Evolutionary conservation across 2,888 invertebrate genomes (phyloP), one percentile per base, ranked within the genome.

Genomic region (Chaetogeoica ovagalla): DNA sequence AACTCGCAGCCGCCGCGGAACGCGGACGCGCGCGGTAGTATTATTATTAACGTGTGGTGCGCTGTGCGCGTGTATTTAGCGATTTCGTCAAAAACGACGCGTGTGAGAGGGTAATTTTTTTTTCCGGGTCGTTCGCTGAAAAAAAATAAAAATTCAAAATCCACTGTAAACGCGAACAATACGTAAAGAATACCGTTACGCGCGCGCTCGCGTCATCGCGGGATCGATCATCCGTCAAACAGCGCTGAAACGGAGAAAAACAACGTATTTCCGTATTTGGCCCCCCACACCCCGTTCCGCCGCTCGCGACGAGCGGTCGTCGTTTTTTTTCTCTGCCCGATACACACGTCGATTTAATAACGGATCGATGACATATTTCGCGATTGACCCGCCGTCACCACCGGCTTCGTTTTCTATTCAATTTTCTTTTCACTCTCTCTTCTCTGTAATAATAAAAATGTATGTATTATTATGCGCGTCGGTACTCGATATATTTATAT

Each of bases 221-320:
- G 55, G 74, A 75, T 75, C 74, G 17, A 66, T 75, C 74, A 75
- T 55, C 55, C 57, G 66, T 75, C 65, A 75, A 37, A 66, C 37
- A 17, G 65, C 19, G 30, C 30, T 30, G 30, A 4, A 2, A 30
- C 30, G 30, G 57, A 15, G 9, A 19, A 60, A 63, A 65, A 21
- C 62, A 48, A 30, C 19, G 19, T 8, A 55, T 55, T 55, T 65
- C 55, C 9, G 55, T 30, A 13, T 43, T 39, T 30, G n/a, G 19
- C 59, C 59, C 17, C 39, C 5, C 30, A 30, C n/a, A 6, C 15
- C 37, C 3, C 11, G 48, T 23, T 13, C 9, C 21, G 17, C 23
- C 68, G 48, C 30, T 30, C 1, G 30, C 30, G 4, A 30, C 30
- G 30, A 30, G 30, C 30, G 30, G 30, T 30, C 30, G 30, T 30